phyloP scores from a whole-genome alignment of 2,888 invertebrate species.

The Acrobasis suavella region DNA sequence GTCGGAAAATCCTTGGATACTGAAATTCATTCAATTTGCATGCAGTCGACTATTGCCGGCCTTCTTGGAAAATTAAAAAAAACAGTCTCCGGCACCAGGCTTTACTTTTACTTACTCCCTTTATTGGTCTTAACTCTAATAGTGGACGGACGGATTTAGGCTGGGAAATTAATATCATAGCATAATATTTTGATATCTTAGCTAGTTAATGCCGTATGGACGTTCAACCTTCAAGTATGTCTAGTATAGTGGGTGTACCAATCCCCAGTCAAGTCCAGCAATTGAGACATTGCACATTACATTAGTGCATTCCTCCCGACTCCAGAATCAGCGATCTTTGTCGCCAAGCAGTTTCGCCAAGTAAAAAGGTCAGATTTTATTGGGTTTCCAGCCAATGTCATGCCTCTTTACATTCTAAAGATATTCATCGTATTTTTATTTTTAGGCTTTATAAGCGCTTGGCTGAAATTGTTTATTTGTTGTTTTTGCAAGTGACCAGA shows the following conservation, averaged over 20 bases:
- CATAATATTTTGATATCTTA: background rate
- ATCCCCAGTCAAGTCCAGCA: slow-evolving; percentile 14
- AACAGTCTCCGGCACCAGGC: too few relatives aligned
- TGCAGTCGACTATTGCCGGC: too few relatives aligned
- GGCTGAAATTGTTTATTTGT: too few relatives aligned
- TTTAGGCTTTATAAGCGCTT: too few relatives aligned
- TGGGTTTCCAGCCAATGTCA: slow-evolving; percentile 3
- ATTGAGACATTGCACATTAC: slow-evolving; percentile 9
- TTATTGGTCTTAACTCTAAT: too few relatives aligned
- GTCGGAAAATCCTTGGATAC: too few relatives aligned
- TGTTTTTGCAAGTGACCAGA: too few relatives aligned
- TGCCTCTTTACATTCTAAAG: background rate
- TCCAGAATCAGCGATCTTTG: background rate
- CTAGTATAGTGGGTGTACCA: slow-evolving; percentile 14
- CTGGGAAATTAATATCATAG: too few relatives aligned
- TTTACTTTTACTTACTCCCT: too few relatives aligned
- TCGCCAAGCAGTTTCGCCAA: slow-evolving; percentile 17
- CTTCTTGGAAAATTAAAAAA: too few relatives aligned
- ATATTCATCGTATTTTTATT: background rate
- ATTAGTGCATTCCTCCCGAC: slow-evolving; percentile 11
- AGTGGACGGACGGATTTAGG: too few relatives aligned
- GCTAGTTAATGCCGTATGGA: background rate
- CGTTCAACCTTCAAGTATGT: background rate
- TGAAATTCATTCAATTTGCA: too few relatives aligned
- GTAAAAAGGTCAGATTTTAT: slow-evolving; percentile 17